Base-by-base conservation (phyloP, 2,113 vertebrate genomes). In the Pycnonotus jocosus region DNA sequence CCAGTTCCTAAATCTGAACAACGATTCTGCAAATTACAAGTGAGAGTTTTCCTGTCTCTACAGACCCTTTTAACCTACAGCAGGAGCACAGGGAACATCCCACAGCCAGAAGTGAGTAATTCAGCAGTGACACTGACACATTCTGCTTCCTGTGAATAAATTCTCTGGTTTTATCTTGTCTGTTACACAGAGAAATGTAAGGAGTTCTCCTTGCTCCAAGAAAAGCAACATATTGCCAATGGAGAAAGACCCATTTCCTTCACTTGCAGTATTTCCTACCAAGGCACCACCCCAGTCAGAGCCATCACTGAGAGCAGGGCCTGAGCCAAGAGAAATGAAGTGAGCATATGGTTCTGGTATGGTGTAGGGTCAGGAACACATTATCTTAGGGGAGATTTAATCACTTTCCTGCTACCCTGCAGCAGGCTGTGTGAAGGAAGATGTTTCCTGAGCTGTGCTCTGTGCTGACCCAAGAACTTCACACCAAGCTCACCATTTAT, bases 361-460 rank as follows among this genome's bases (percentile, higher is more conserved):
- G 64, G 61, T 14, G 31, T 5, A 20, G 70, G 93, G 77, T 89
- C 89, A 89, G 84, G 44, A 78, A 87, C n/a, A 12, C 10, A 48
- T 86, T 93, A 69, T 81, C 70, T 91, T 53, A 65, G 3, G 1
- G 82, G 48, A 79, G 89, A 76, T 81, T 76, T 91, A 86, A 93
- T 96, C 91, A 50, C 81, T 94, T 86, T 77, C 35, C 85, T 88
- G 66, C 56, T 71, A 2, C 51, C 37, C 60, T 68, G 66, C 78
- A 48, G 45, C 85, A 88, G 81, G 66, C 71, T 45, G 42, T 48
- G 58, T 25, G 79, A 65, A 88, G 85, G 82, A 86, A 64, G 0
- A 1, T 3, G 27, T 65, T 93, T 93, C 93, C 95, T 94, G 91
- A 86, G 83, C 93, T 70, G 57, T 81, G 80, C 83, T 93, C 70